Conservation (phyloP, 1,140 invertebrate species). For the Centruroides vittatus region DNA sequence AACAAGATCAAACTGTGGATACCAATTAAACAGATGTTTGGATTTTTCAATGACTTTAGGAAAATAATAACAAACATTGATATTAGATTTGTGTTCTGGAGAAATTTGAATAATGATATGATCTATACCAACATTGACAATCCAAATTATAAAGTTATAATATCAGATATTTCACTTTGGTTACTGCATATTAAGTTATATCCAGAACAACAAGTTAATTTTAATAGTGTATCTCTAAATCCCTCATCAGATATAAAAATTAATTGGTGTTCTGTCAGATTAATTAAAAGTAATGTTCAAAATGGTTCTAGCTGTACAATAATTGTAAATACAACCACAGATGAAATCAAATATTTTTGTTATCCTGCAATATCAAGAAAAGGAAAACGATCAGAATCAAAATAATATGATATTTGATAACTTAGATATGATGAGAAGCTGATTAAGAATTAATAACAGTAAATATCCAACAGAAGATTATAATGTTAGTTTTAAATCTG, state of each 20-base stretch:
- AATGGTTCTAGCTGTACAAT: neutral
- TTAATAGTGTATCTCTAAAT: neutral
- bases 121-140: neutral
- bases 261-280: slow-evolving; percentile 1
- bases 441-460: neutral
- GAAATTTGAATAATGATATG: neutral
- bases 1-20: neutral
- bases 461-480: neutral
- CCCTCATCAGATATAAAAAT: neutral
- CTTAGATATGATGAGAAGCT: slow-evolving; percentile 1
- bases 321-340: neutral
- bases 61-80: neutral
- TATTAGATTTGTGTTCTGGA: neutral
- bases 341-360: slow-evolving; percentile 2
- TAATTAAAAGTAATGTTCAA: neutral
- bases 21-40: slow-evolving; percentile 3
- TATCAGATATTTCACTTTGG: neutral
- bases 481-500: neutral
- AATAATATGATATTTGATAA: slow-evolving; percentile 2
- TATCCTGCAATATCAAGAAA: neutral
- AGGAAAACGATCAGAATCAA: neutral
- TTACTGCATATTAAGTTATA: neutral
- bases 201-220: neutral
- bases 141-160: neutral
- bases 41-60: slow-evolving; percentile 2